phyloP scores from a whole-genome alignment of 2,797 vertebrate species.

The Arremon aurantiirostris region DNA sequence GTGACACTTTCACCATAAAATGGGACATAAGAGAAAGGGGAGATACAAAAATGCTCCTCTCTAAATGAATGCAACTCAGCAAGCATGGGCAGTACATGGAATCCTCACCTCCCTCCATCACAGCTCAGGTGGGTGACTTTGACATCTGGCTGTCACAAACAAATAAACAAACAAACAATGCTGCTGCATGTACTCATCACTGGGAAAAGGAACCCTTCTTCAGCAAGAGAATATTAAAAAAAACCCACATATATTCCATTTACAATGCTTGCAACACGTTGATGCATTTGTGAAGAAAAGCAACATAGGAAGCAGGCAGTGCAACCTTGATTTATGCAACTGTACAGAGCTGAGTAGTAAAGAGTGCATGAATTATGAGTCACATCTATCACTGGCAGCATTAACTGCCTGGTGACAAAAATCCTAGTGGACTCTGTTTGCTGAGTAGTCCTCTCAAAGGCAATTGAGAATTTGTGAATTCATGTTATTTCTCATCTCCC shows the following conservation, averaged over 20 bases:
- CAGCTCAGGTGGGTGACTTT: neutral
- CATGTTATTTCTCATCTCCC: neutral
- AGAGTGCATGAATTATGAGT: conserved; percentile 5
- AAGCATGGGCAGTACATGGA: neutral
- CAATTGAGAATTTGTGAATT: neutral
- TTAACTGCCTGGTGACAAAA: neutral
- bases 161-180: neutral
- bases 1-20: neutral
- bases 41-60: neutral
- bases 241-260: neutral
- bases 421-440: neutral
- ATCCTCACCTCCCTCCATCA: neutral
- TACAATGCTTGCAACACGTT: neutral
- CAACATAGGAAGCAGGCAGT: neutral
- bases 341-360: neutral
- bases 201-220: neutral
- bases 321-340: conserved; percentile 6
- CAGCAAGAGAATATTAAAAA: neutral
- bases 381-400: neutral
- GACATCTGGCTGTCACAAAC: neutral
- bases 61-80: neutral
- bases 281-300: neutral
- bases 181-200: neutral
- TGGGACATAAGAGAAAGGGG: neutral
- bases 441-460: neutral